Evolutionary conservation across 2,113 vertebrate species (phyloP).

Genomic region (Muntiacus reevesi): DNA sequence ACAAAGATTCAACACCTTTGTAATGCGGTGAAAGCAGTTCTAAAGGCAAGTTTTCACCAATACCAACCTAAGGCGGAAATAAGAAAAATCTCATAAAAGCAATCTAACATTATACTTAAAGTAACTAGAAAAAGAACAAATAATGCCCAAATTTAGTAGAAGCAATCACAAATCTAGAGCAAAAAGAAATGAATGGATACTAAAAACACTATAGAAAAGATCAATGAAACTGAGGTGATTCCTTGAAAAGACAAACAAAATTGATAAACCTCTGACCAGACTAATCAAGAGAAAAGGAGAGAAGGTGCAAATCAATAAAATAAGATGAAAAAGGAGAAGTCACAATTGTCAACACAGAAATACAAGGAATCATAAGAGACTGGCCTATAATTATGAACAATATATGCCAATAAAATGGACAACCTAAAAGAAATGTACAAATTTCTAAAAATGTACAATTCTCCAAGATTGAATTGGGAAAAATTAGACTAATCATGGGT

Average conservation of each 20-base stretch:
- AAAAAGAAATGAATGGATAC: background rate
- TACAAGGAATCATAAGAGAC: background rate
- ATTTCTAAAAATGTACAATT: background rate
- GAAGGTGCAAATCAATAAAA: background rate
- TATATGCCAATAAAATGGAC: background rate
- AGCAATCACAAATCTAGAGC: background rate
- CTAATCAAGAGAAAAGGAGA: background rate
- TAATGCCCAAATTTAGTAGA: background rate
- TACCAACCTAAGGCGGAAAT: background rate
- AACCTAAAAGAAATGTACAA: background rate
- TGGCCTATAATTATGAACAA: background rate
- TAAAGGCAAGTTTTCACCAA: background rate
- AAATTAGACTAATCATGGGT: background rate
- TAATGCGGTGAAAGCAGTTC: fast-evolving
- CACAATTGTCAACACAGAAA: background rate
- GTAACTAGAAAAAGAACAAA: background rate
- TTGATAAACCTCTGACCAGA: background rate
- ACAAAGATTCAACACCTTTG: background rate
- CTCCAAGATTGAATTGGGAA: background rate
- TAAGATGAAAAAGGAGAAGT: background rate
- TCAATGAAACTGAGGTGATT: background rate
- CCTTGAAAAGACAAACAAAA: background rate
- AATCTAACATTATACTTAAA: background rate
- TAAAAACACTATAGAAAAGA: background rate
- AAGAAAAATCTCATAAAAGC: background rate